Evolutionary conservation across 2,888 invertebrate genomes (phyloP).

Genomic region (Aethes cnicana): DNA sequence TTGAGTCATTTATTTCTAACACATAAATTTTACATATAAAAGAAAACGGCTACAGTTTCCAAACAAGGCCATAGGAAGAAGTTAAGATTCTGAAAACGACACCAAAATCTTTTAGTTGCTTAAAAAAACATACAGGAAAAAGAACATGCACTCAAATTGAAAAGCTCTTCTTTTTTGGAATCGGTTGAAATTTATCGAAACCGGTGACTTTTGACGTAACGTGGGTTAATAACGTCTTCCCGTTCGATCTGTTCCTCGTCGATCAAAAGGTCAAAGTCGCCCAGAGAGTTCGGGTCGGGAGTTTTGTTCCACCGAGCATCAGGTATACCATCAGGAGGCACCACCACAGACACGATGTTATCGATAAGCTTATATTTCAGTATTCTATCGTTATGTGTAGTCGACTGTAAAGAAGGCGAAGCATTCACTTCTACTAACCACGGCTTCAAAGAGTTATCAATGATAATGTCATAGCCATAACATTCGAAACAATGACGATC

Average conservation of each 20-base stretch:
- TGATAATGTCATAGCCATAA: constrained; percentile 98
- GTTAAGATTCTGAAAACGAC: too few relatives aligned
- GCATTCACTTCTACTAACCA: constrained; percentile 98
- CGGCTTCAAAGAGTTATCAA: constrained; percentile 95
- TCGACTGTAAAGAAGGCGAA: constrained; percentile 96
- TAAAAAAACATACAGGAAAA: too few relatives aligned
- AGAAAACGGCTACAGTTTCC: too few relatives aligned
- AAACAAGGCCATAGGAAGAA: too few relatives aligned
- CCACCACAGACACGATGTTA: constrained; percentile 94
- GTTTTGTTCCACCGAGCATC: constrained; percentile 95
- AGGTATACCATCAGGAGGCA: constrained; percentile 94
- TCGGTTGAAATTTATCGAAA: not conserved
- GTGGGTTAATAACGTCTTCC: constrained; percentile 77
- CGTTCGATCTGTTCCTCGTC: constrained; percentile 91
- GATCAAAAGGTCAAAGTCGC: constrained; percentile 92
- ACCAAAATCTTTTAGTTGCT: too few relatives aligned
- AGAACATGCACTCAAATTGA: too few relatives aligned
- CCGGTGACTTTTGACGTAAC: constrained; percentile 34
- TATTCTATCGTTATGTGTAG: constrained; percentile 96
- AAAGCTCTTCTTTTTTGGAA: too few relatives aligned
- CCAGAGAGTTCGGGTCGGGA: constrained; percentile 87
- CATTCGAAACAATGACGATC: constrained; percentile 97
- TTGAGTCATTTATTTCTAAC: too few relatives aligned
- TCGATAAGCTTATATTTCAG: constrained; percentile 97
- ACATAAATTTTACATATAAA: too few relatives aligned